Evolutionary conservation across 2,113 vertebrate species (phyloP), one percentile per base, ranked within the genome.

Genomic region (Dicrurus megarhynchus): DNA sequence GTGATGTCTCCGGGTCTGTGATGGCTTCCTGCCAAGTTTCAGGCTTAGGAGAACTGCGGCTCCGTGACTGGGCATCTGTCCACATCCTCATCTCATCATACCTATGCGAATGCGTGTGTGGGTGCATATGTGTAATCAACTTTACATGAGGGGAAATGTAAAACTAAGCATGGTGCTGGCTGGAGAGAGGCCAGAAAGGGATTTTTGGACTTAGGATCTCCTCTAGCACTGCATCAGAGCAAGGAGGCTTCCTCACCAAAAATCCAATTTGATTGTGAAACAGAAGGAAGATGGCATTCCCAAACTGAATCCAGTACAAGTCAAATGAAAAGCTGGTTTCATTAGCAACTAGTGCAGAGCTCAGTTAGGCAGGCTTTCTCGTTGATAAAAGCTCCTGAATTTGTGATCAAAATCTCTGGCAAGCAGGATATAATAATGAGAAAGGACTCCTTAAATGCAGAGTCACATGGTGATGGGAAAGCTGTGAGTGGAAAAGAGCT

Each of bases 61-160:
- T 17, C 11, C 60, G 64, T 46, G 44, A 9, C 30, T 64, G 73
- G 26, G 9, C 13, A 47, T 42, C 9, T 26, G 68, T n/a, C 47
- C 2, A 3, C 0, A 2, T 73, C n/a, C 49, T 90, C 4, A 4
- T 55, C 24, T 59, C 47, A 26, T 64, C 2, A 3, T 8, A 30
- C 17, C 28, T n/a, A 10, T 37, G 19, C 0, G 0, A 17, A 3
- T 39, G 19, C 2, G 0, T 49, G 13, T 42, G 39, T n/a, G 21
- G 13, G 7, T 47, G 46, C 0, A 1, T 50, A 33, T 33, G 11
- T 26, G 24, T 39, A 74, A 53, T 49, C 37, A 78, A 49, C 37
- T 61, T 47, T 70, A 37, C 17, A 15, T 28, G 19, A 87, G 5
- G 30, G 18, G 49, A 83, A 60, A 53, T 57, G 24, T 33, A 49